Percentiles rank a stretch among this genome's conserved stretches.
phyloP scores from a whole-genome alignment of 2,888 invertebrate genomes.

The Amphiduros pacificus region DNA sequence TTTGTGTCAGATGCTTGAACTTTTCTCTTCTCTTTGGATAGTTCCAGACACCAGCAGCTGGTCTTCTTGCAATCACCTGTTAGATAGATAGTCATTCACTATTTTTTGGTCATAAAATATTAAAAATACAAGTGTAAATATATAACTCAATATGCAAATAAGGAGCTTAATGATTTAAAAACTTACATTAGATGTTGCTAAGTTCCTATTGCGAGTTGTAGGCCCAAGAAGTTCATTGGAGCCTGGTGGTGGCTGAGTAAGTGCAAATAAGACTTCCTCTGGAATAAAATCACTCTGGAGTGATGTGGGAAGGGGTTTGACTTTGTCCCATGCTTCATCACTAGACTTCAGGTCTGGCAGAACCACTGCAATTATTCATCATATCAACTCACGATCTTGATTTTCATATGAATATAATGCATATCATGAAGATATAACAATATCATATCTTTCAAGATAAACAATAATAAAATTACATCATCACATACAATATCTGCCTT shows the following conservation, averaged over 20 bases:
- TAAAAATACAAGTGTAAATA: not conserved
- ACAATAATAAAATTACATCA: too few relatives aligned
- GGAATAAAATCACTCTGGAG: conserved; percentile 56
- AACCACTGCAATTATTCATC: too few relatives aligned
- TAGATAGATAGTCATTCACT: not conserved
- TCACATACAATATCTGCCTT: too few relatives aligned
- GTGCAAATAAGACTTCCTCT: conserved; percentile 54
- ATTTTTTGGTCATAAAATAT: not conserved
- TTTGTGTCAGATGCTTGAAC: conserved; percentile 55
- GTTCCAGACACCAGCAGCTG: conserved; percentile 56
- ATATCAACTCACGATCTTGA: too few relatives aligned
- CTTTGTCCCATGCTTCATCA: conserved; percentile 36
- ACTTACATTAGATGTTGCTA: conserved; percentile 42
- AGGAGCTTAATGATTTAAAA: not conserved
- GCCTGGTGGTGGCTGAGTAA: conserved; percentile 47
- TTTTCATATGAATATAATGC: too few relatives aligned
- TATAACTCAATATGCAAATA: not conserved
- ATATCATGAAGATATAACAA: too few relatives aligned
- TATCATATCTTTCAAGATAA: too few relatives aligned
- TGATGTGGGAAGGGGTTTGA: conserved; percentile 46
- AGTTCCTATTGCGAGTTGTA: conserved; percentile 39
- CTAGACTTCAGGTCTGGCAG: conserved; percentile 41
- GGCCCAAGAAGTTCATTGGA: conserved; percentile 49
- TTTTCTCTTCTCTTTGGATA: conserved; percentile 49
- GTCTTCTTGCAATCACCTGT: conserved; percentile 32